phyloP scores from a whole-genome alignment of 2,113 vertebrate species.

The Petrocephalus microphthalmus region DNA sequence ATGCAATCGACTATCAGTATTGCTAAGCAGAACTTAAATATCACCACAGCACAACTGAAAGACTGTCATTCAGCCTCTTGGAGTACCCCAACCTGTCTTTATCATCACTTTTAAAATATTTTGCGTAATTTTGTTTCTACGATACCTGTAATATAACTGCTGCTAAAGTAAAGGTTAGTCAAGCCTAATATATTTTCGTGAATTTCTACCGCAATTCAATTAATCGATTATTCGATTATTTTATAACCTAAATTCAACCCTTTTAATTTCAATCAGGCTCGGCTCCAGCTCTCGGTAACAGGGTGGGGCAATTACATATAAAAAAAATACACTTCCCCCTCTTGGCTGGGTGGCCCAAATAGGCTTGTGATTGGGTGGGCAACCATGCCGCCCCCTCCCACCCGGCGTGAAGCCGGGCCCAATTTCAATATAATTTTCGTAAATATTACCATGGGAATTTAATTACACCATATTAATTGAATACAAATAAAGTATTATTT shows the following conservation, averaged over 20 bases:
- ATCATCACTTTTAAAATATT: neutral
- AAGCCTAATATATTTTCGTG: too few relatives aligned
- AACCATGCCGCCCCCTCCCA: too few relatives aligned
- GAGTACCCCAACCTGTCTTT: neutral
- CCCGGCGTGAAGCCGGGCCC: too few relatives aligned
- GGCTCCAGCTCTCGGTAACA: too few relatives aligned
- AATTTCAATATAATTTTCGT: neutral
- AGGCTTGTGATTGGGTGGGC: too few relatives aligned
- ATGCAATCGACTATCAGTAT: neutral
- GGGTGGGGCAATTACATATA: too few relatives aligned
- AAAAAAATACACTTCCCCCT: too few relatives aligned
- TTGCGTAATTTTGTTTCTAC: neutral
- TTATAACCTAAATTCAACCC: neutral
- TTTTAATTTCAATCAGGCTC: too few relatives aligned
- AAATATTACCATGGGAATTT: neutral
- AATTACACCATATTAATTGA: neutral
- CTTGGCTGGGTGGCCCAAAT: too few relatives aligned
- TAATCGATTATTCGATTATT: neutral
- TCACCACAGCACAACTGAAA: neutral
- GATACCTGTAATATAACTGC: neutral
- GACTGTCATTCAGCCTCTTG: neutral
- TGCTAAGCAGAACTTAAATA: neutral
- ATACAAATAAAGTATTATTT: neutral
- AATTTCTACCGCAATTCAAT: neutral
- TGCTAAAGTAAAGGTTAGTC: neutral